Conservation (phyloP, 2,888 invertebrate species). For the Arctia plantaginis region DNA sequence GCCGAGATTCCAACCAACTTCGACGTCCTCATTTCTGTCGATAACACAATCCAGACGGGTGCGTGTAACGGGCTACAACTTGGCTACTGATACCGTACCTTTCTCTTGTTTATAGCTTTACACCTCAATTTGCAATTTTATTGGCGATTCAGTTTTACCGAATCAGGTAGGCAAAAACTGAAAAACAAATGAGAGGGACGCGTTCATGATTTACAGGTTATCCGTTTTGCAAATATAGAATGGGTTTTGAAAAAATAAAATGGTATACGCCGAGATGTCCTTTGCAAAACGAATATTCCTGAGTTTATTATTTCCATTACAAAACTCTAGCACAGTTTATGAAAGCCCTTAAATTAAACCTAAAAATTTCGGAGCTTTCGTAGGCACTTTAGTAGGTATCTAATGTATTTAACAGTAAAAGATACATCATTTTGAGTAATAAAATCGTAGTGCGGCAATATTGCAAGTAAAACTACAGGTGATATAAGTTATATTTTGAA, state of each 20-base stretch:
- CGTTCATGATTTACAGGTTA: conserved; percentile 23
- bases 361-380: conserved; percentile 33
- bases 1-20: conserved; percentile 52
- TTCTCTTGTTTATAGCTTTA: conserved; percentile 52
- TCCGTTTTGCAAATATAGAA: conserved; percentile 20
- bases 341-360: conserved; percentile 37
- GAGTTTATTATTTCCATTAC: conserved; percentile 34
- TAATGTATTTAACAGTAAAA: conserved; percentile 43
- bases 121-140: conserved; percentile 34
- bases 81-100: conserved; percentile 48
- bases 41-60: conserved; percentile 54
- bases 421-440: conserved; percentile 42
- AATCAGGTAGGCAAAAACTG: conserved; percentile 17
- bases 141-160: conserved; percentile 19
- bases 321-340: conserved; percentile 32
- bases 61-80: conserved; percentile 52
- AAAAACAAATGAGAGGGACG: conserved; percentile 19
- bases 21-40: conserved; percentile 51
- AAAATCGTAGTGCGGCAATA: conserved; percentile 40
- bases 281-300: conserved; percentile 43
- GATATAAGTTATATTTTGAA: conserved; percentile 42
- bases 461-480: conserved; percentile 41
- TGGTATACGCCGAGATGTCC: conserved; percentile 7
- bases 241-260: conserved; percentile 21
- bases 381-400: conserved; percentile 24